Base-by-base conservation (phyloP, 2,113 vertebrate genomes). In the Clarias batrachus region DNA sequence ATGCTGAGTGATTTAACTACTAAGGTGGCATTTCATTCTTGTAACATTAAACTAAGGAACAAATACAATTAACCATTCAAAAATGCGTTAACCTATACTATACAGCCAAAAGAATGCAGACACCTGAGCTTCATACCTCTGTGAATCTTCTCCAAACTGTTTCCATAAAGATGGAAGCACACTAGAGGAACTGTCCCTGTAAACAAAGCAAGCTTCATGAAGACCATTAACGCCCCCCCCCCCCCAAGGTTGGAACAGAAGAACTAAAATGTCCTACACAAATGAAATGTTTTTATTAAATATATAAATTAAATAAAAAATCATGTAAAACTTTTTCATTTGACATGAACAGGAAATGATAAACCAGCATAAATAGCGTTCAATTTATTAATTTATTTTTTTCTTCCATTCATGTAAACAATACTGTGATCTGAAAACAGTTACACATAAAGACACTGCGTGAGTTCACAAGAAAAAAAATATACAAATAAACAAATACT, bases 391-490 rank as follows among this genome's bases (percentile, higher is more conserved):
- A 81, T 95, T 96, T 95, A 93, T 95, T 91, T 91, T 90, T 91
- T 86, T 33, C 84, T 86, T 86, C 82, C 85, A 92, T 92, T 94
- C 93, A 94, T 93, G 94, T 94, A 95, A 95, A 95, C 94, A 94
- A 92, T 93, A 94, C 93, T 73, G 92, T 92, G 94, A 95, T 92
- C 91, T 91, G 88, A 87, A 93, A 94, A 93, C 93, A 91, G 93
- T 92, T 90, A 93, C 93, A 92, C 89, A 93, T 92, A 89, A 89
- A 90, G 91, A 94, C 93, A 92, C 91, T 80, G 88, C 90, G 91
- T 93, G 87, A 88, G 14, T 91, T 92, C 90, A 89, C 91, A 91
- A 92, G 90, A 91, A 85, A 92, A 92, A 91, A 90, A 89, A 90
- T 89, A 91, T 87, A 88, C 83, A 92, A 48, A 93, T 84, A 92